These are phyloP conservation scores for Denticeps clupeoides DNA, from an alignment of 2,797 vertebrate species.

Conservation along the genomic window DNA sequence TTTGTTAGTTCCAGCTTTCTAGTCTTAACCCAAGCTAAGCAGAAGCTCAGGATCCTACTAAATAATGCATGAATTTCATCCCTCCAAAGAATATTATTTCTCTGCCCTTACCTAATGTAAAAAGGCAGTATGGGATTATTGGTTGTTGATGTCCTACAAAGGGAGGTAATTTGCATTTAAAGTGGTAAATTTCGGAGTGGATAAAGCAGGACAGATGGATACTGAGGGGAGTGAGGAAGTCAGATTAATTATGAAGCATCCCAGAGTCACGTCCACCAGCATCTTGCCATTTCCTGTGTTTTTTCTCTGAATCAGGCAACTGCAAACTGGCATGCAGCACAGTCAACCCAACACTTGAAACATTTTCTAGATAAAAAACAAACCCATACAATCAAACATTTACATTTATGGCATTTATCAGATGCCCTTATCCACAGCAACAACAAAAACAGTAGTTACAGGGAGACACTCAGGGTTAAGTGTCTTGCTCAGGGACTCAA, in stretches of 20 bases:
- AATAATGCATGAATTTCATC: constrained; percentile 28
- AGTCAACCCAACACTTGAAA: too few relatives aligned
- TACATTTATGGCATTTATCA: too few relatives aligned
- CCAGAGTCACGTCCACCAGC: constrained; percentile 25
- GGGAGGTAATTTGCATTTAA: constrained; percentile 47
- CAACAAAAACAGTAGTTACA: too few relatives aligned
- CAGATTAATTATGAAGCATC: constrained; percentile 35
- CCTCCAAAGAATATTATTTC: constrained; percentile 8
- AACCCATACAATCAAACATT: too few relatives aligned
- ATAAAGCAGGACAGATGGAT: constrained; percentile 37
- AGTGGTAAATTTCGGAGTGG: constrained; percentile 38
- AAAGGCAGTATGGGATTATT: constrained; percentile 36
- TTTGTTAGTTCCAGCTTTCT: neutral
- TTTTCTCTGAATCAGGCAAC: too few relatives aligned
- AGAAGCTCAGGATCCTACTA: constrained; percentile 17
- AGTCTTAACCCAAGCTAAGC: constrained; percentile 8
- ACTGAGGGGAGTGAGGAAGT: constrained; percentile 19
- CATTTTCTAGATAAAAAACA: too few relatives aligned
- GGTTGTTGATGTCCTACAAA: constrained; percentile 45
- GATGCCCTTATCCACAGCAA: too few relatives aligned
- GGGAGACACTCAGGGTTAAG: too few relatives aligned
- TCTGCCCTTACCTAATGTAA: constrained; percentile 29
- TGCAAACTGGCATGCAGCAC: too few relatives aligned
- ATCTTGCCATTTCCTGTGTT: constrained; percentile 15
- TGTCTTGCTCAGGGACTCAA: too few relatives aligned